Evolutionary conservation across 2,797 vertebrate genomes (phyloP).

Genomic region (Borostomias antarcticus): DNA sequence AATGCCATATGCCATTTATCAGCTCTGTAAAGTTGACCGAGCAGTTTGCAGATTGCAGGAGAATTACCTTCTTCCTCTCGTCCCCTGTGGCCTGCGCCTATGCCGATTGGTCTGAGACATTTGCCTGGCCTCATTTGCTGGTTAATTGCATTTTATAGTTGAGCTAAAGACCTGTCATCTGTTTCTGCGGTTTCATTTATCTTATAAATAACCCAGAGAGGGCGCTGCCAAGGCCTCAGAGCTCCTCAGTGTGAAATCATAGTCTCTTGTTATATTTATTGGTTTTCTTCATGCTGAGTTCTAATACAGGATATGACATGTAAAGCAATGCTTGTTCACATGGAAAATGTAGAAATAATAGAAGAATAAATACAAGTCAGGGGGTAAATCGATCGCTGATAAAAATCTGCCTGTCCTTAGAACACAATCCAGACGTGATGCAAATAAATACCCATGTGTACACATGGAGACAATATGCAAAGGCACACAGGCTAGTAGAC

Average conservation of each 20-base stretch:
- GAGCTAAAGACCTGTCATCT: constrained; percentile 86
- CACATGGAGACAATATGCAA: background rate
- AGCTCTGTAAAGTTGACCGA: constrained; percentile 56
- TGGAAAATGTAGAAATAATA: background rate
- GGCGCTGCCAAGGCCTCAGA: constrained; percentile 68
- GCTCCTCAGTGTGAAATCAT: constrained; percentile 48
- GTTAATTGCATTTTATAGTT: constrained; percentile 93
- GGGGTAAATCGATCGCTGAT: background rate
- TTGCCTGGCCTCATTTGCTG: constrained; percentile 89
- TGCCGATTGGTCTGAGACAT: constrained; percentile 84
- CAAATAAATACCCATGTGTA: background rate
- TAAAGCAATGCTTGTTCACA: background rate
- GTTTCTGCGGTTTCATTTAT: constrained; percentile 83
- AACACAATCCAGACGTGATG: background rate
- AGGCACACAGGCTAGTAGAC: background rate
- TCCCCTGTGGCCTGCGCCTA: constrained; percentile 77
- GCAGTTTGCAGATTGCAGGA: constrained; percentile 65
- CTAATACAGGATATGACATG: constrained; percentile 41
- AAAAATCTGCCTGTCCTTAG: no score
- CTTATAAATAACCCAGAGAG: constrained; percentile 80
- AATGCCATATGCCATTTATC: constrained; percentile 70
- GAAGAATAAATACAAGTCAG: background rate
- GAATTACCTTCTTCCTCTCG: constrained; percentile 76
- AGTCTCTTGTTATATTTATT: constrained; percentile 36
- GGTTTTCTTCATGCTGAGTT: constrained; percentile 39